A percentile compares a stretch with the other conserved stretches of the same genome.
These are phyloP conservation scores for Drosophila asahinai DNA, from an alignment of 1,140 invertebrate species.

Conservation along the genomic window DNA sequence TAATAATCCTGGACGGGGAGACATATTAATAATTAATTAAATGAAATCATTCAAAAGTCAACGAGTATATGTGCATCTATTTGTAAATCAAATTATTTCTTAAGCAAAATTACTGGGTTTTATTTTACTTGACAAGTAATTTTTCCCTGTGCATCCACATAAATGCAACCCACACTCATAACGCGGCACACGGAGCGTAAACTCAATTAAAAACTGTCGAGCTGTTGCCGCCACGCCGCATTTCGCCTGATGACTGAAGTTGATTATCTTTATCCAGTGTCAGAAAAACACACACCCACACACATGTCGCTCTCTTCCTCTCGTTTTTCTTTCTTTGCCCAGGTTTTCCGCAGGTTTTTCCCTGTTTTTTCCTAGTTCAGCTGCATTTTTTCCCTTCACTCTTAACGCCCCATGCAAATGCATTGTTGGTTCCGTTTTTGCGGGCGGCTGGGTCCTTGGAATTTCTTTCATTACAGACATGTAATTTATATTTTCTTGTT, in stretches of 20 bases:
- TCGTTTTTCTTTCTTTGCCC: conserved; percentile 12
- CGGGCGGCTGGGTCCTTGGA: background rate
- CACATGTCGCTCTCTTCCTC: conserved; percentile 12
- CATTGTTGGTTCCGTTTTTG: conserved; percentile 50
- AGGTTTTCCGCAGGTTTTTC: background rate
- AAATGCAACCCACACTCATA: conserved; percentile 51
- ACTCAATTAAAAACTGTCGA: conserved; percentile 83
- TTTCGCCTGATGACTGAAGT: conserved; percentile 56
- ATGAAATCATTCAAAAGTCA: no score
- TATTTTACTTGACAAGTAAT: background rate
- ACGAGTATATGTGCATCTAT: no score
- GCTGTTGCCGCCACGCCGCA: conserved; percentile 59
- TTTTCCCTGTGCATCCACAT: conserved; percentile 8
- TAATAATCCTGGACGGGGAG: no score
- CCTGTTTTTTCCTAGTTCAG: conserved; percentile 1
- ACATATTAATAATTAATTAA: no score
- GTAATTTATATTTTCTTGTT: conserved; percentile 36
- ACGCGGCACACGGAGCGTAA: conserved; percentile 71
- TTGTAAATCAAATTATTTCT: background rate
- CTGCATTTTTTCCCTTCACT: conserved; percentile 25
- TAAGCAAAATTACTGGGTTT: no score
- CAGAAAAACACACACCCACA: conserved; percentile 55
- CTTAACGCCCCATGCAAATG: conserved; percentile 43
- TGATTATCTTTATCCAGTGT: conserved; percentile 67
- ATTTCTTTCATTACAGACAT: background rate